phyloP scores from a whole-genome alignment of 2,888 invertebrate genomes.

The Pegoplata infirma region DNA sequence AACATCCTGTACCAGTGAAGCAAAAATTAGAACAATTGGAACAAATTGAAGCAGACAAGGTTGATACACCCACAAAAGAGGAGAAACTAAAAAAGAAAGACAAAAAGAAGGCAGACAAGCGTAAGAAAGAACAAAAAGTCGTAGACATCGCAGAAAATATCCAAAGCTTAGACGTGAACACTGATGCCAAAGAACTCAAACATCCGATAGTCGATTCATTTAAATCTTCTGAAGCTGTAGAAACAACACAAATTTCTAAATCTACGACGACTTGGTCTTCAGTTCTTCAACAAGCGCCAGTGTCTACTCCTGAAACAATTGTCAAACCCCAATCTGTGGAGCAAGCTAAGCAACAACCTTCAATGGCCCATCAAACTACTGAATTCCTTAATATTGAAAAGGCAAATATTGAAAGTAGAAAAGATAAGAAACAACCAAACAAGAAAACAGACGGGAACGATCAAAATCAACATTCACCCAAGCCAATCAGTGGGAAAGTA shows the following conservation, averaged over 20 bases:
- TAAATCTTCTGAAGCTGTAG: too few species aligned
- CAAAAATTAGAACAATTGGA: not conserved
- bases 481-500: not conserved
- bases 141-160: not conserved
- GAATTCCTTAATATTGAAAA: not conserved
- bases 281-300: conserved; percentile 46
- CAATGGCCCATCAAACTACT: not conserved
- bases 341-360: not conserved
- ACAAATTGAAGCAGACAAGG: not conserved
- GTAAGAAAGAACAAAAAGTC: conserved; percentile 29
- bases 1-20: not conserved
- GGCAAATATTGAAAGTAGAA: conserved; percentile 8
- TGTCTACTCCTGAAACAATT: not conserved
- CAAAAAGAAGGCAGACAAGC: conserved; percentile 36
- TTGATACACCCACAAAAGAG: conserved; percentile 55
- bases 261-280: conserved; percentile 65
- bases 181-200: conserved; percentile 9
- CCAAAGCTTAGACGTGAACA: not conserved
- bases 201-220: too few species aligned
- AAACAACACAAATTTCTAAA: not conserved
- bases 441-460: conserved; percentile 11
- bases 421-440: conserved; percentile 10
- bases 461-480: not conserved
- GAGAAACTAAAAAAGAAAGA: conserved; percentile 48
- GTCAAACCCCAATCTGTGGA: not conserved